These are phyloP conservation scores for Picus viridis DNA, from an alignment of 2,797 vertebrate genomes.

Conservation along the genomic window DNA sequence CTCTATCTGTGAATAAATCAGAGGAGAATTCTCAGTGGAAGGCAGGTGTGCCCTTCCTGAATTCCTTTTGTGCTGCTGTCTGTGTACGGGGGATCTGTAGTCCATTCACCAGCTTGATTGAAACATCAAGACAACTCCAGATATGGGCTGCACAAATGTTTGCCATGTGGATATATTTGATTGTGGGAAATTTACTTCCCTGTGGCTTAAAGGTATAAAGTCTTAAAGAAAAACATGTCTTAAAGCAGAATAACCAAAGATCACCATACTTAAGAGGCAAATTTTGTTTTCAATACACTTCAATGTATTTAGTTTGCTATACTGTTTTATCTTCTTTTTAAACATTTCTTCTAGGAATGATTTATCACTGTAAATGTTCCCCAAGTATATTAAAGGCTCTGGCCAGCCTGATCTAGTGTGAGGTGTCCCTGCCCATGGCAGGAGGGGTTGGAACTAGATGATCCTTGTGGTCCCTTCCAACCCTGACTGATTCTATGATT, in stretches of 20 bases:
- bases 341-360: background rate
- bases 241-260: background rate
- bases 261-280: background rate
- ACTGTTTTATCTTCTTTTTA: background rate
- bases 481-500: no score
- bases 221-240: background rate
- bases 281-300: background rate
- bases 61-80: background rate
- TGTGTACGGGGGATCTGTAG: background rate
- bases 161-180: background rate
- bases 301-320: background rate
- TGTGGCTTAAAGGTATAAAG: background rate
- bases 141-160: background rate
- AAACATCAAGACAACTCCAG: background rate
- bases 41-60: background rate
- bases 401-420: no score
- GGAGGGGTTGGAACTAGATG: no score
- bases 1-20: slow-evolving; percentile 53
- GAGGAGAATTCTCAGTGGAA: background rate
- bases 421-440: no score
- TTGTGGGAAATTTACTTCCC: background rate
- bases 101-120: background rate
- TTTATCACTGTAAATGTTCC: slow-evolving; percentile 9
- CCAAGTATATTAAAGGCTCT: no score
- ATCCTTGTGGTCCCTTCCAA: no score